Evolutionary conservation across 1,140 invertebrate genomes (phyloP).

Genomic region (Euwallacea fornicatus): DNA sequence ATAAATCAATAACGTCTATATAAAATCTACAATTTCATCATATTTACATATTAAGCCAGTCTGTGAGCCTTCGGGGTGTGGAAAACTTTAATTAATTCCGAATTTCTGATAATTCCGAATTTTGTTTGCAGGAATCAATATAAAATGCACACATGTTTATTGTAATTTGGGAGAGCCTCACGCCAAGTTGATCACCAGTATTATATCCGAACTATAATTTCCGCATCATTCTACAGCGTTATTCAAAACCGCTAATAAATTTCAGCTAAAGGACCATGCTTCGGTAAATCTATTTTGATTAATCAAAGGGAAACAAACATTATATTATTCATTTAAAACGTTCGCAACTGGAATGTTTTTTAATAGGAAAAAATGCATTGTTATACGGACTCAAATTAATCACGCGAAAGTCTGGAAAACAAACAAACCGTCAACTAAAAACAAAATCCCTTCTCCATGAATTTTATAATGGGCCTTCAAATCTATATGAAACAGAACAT

Average conservation of each 20-base stretch:
- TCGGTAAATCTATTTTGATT: slow-evolving; percentile 5
- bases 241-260: slow-evolving; percentile 13
- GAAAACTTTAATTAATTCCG: not conserved
- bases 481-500: too few relatives aligned
- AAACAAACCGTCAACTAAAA: too few relatives aligned
- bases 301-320: slow-evolving; percentile 11
- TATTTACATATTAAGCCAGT: not conserved
- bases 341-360: too few relatives aligned
- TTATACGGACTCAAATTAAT: too few relatives aligned
- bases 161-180: slow-evolving; percentile 2
- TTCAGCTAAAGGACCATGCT: slow-evolving; percentile 11
- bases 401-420: too few relatives aligned
- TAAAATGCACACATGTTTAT: slow-evolving; percentile 11
- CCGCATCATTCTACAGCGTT: not conserved
- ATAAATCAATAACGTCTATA: too few relatives aligned
- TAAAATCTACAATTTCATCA: not conserved
- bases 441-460: too few relatives aligned
- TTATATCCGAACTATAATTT: not conserved
- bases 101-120: not conserved
- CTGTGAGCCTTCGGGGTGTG: too few relatives aligned
- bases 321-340: not conserved
- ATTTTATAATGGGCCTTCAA: too few relatives aligned
- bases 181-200: slow-evolving; percentile 10
- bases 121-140: not conserved
- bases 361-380: too few relatives aligned